Base-by-base conservation (phyloP, 2,888 invertebrate genomes). In the Lomographa bimaculata region DNA sequence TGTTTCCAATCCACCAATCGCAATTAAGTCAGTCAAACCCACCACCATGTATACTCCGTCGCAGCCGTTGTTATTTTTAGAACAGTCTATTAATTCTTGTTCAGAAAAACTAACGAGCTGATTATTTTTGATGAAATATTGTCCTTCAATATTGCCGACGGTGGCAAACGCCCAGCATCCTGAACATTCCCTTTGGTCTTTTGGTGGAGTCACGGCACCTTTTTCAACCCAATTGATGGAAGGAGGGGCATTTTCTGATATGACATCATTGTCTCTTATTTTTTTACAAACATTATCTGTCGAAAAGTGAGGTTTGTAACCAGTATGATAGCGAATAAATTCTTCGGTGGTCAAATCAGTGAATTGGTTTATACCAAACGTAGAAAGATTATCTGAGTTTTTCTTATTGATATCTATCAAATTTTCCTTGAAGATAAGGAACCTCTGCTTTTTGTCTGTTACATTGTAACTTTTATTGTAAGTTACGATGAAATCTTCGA, bases 351-450 rank as follows among this genome's bases (percentile, higher is more conserved):
- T 34, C 6, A 41, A n/a, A 11, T 46, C 46, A 1, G 33, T 1
- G 5, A 41, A 41, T 1, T 38, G 7, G 12, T 34, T 35, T 5
- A 46, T 30, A 3, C 1, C 20, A 16, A 30, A 38, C 1, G 10
- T n/a, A 7, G 26, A 20, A 2, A 7, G 9, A 3, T 12, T 14
- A 1, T 7, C 3, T 1, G 30, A 1, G 9, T 47, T 47, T 20
- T 21, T 11, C 8, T 33, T 17, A 7, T 47, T 47, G 7, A 43
- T 33, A 0, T 6, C 3, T 0, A 7, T 18, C n/a, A 47, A 7
- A 5, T 25, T 36, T 10, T 39, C 17, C 5, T 8, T 27, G 10
- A 47, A 47, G 26, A 39, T 33, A 6, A 33, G 7, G 6, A 47
- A 26, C 16, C 39, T 39, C 4, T 1, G 0, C 6, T 10, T 20